Evolutionary conservation across 2,113 vertebrate genomes (phyloP), one percentile per base, ranked within the genome.

Genomic region (Spheniscus mendiculus): DNA sequence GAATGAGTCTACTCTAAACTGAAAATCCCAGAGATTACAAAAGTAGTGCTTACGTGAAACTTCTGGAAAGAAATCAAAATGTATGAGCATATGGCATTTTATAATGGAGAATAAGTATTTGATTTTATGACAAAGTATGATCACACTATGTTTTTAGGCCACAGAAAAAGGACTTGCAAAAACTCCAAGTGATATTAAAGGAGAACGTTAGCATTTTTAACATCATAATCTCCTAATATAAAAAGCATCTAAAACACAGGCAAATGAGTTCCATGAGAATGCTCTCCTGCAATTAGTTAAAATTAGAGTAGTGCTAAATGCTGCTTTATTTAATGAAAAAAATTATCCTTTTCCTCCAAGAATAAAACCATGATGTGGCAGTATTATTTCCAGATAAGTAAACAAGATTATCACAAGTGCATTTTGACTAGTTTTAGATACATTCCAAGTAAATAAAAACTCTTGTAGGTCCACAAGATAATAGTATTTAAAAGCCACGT

Each of bases 11-110:
- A n/a, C 56, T 71, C 61, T 63, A 55, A 70, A 87, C 23, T 2
- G 1, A 86, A 89, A 93, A 78, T 29, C 30, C 34, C 32, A 56
- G 50, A 53, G 47, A 90, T 53, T 71, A 93, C 25, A 78, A 26
- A 71, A 86, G 44, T 26, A 77, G 38, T 0, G 0, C 61, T 58
- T 38, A 50, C 0, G 0, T 36, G 59, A 78, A 15, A 22, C 42
- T 84, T 70, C 59, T 56, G 59, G 72, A 90, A 82, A 84, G 72
- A 91, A 84, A 89, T 44, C 47, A 81, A 78, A 91, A 89, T 53
- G 61, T 71, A 86, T 40, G 45, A 96, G 71, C 70, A 87, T 61
- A 85, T 59, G 73, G 62, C 70, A 72, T 76, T 61, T 69, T 2
- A 52, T 34, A 93, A 76, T 8, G 10, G n/a, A 87, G 93, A 97